Percentiles rank a stretch among this genome's conserved stretches.
These are phyloP conservation scores for Acronicta alni DNA, from an alignment of 2,888 invertebrate genomes.

Conservation along the genomic window DNA sequence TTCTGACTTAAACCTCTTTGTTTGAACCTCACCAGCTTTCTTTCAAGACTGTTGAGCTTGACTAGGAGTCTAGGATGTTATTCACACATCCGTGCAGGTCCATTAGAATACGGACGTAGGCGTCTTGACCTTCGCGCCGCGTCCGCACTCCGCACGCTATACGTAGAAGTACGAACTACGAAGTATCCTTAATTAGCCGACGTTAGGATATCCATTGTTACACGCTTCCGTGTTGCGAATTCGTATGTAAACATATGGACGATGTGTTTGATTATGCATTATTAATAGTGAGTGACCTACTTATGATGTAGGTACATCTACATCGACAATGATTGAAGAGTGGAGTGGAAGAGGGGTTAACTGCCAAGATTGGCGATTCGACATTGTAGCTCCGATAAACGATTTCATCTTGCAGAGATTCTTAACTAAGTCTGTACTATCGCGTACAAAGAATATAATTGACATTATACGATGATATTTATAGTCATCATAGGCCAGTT, in stretches of 20 bases:
- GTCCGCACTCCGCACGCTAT: constrained; percentile 44
- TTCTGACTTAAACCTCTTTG: too few relatives aligned
- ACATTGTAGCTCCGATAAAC: too few relatives aligned
- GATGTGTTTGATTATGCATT: constrained; percentile 11
- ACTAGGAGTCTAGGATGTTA: background rate
- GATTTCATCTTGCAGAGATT: too few relatives aligned
- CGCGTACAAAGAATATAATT: too few relatives aligned
- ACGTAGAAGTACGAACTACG: constrained; percentile 21
- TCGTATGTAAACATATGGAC: background rate
- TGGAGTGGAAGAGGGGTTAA: background rate
- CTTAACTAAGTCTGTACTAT: too few relatives aligned
- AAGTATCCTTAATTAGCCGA: constrained; percentile 50
- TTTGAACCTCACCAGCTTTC: constrained; percentile 5
- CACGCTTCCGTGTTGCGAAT: constrained; percentile 45
- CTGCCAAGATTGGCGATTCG: too few relatives aligned
- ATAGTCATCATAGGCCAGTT: too few relatives aligned
- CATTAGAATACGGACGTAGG: constrained; percentile 12
- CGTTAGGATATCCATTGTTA: constrained; percentile 51
- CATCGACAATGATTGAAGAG: background rate
- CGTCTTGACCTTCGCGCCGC: constrained; percentile 49
- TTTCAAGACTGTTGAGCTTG: background rate
- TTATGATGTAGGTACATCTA: background rate
- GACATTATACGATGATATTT: too few relatives aligned
- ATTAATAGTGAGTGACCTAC: constrained; percentile 22
- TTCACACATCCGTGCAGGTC: constrained; percentile 11